Conservation (phyloP, 1,140 invertebrate genomes). For the Spodoptera litura region DNA sequence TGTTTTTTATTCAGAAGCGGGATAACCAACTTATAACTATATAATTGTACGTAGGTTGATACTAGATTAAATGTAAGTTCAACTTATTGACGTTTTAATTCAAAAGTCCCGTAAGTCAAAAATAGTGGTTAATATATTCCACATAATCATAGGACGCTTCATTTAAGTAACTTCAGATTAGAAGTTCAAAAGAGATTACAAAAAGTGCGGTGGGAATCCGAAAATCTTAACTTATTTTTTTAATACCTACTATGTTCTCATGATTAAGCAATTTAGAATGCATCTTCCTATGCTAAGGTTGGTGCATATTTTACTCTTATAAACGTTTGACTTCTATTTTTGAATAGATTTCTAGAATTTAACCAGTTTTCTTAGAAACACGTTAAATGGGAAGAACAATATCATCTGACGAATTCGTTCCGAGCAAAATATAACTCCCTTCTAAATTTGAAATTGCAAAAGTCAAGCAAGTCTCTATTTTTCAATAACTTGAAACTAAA, state of each 20-base stretch:
- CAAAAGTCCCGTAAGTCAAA: slow-evolving; percentile 29
- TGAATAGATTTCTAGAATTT: too few species aligned
- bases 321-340: too few species aligned
- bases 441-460: neutral
- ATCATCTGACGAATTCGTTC: neutral
- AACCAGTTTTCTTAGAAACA: too few species aligned
- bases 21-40: neutral
- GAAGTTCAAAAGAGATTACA: slow-evolving; percentile 24
- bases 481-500: neutral
- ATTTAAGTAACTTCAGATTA: slow-evolving; percentile 14
- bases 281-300: neutral
- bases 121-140: slow-evolving; percentile 36
- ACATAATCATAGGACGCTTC: slow-evolving; percentile 15
- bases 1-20: slow-evolving; percentile 16
- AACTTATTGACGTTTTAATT: slow-evolving; percentile 30
- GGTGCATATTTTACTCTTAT: neutral
- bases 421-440: neutral
- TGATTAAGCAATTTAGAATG: neutral
- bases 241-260: neutral
- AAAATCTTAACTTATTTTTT: neutral
- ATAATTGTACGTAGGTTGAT: neutral
- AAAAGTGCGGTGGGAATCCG: slow-evolving; percentile 1
- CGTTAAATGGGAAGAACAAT: too few species aligned
- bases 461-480: too few species aligned
- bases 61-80: neutral